Evolutionary conservation across 2,888 invertebrate species (phyloP).

Genomic region (Orthosia gothica): DNA sequence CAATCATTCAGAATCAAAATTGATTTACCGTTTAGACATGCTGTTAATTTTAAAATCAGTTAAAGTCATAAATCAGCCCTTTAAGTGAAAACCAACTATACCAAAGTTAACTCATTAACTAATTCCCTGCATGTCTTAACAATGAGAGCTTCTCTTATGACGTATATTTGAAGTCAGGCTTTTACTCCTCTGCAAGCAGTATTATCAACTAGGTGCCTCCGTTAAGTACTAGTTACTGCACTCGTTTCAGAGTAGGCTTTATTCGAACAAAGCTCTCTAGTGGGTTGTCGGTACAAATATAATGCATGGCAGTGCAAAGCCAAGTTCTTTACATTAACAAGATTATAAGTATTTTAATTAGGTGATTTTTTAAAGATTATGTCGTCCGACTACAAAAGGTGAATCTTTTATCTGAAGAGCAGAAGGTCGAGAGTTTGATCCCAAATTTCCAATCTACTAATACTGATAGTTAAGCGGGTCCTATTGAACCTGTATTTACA

Average conservation of each 20-base stretch:
- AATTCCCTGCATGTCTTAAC: background rate
- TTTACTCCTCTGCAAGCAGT: conserved; percentile 19
- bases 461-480: too few species aligned
- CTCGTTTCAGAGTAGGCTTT: conserved; percentile 64
- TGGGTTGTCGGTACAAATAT: conserved; percentile 53
- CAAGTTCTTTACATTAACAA: conserved; percentile 25
- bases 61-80: too few species aligned
- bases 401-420: background rate
- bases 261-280: conserved; percentile 66
- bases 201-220: conserved; percentile 39
- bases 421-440: too few species aligned
- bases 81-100: background rate
- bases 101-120: background rate
- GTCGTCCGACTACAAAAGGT: background rate
- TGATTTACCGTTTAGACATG: too few species aligned
- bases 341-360: too few species aligned
- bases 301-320: conserved; percentile 28
- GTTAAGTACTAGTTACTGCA: conserved; percentile 64
- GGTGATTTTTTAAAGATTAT: too few species aligned
- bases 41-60: too few species aligned
- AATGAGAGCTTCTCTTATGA: conserved; percentile 16
- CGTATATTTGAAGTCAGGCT: conserved; percentile 19
- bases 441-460: too few species aligned
- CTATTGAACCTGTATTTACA: too few species aligned
- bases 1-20: too few species aligned